Conservation (phyloP, 2,888 invertebrate species). For the Gerosis bhagava region DNA sequence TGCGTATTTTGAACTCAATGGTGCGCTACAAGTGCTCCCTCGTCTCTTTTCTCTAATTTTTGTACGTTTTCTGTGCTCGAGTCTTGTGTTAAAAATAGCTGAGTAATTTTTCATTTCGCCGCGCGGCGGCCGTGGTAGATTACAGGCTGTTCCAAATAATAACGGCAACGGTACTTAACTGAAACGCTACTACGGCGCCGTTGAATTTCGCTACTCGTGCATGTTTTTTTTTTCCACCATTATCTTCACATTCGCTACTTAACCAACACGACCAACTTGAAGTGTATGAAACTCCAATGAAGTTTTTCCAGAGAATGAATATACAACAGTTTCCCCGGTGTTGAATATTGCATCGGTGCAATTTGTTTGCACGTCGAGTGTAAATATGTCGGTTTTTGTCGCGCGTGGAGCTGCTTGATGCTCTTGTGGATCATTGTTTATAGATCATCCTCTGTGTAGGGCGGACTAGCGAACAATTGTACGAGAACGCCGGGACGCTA, state of each 20-base stretch:
- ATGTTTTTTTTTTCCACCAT: conserved; percentile 61
- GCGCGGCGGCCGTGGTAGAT: conserved; percentile 77
- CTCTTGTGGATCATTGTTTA: conserved; percentile 21
- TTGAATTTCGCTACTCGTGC: conserved; percentile 65
- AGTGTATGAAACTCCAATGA: conserved; percentile 59
- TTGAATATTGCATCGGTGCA: conserved; percentile 26
- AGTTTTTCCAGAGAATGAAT: conserved; percentile 51
- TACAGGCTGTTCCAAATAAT: conserved; percentile 78
- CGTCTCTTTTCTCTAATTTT: conserved; percentile 79
- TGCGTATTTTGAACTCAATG: conserved; percentile 81
- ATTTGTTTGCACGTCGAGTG: conserved; percentile 27
- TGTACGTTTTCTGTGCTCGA: conserved; percentile 78
- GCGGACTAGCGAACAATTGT: conserved; percentile 60
- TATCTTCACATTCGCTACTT: conserved; percentile 58
- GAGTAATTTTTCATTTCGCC: conserved; percentile 80
- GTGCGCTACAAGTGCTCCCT: conserved; percentile 78
- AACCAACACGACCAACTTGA: conserved; percentile 54
- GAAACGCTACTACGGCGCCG: conserved; percentile 61
- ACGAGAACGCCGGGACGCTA: conserved; percentile 54
- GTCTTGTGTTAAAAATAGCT: conserved; percentile 78
- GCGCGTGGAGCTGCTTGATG: conserved; percentile 5
- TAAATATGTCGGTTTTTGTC: conserved; percentile 26
- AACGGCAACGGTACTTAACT: conserved; percentile 70
- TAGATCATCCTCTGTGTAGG: conserved; percentile 58
- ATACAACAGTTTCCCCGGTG: conserved; percentile 48